These are phyloP conservation scores for Trichechus manatus DNA, from an alignment of 2,113 vertebrate species.

Conservation along the genomic window DNA sequence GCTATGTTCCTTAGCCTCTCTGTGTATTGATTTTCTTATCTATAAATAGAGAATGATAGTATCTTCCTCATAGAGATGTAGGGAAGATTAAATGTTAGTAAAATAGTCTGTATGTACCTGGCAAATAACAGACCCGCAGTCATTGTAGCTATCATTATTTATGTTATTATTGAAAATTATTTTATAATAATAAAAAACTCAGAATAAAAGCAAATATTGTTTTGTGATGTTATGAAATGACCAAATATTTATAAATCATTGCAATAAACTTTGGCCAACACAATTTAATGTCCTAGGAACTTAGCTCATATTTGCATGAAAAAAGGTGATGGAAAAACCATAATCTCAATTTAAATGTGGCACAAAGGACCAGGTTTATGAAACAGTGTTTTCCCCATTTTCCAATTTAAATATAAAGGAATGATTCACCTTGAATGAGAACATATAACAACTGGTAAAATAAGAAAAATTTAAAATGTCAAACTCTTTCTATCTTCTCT, in stretches of 20 bases:
- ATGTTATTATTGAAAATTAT: conserved; percentile 12
- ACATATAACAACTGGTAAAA: neutral
- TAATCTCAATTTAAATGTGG: conserved; percentile 8
- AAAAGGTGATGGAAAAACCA: conserved; percentile 47
- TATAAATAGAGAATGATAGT: neutral
- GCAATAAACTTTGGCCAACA: neutral
- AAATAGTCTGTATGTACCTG: neutral
- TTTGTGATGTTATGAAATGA: neutral
- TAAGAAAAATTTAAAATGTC: conserved; percentile 30
- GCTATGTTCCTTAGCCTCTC: neutral
- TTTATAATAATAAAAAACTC: conserved; percentile 33
- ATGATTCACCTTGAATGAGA: conserved; percentile 1
- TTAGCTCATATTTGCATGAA: neutral
- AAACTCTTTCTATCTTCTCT: neutral
- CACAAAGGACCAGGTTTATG: neutral
- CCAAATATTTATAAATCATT: neutral
- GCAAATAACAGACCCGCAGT: neutral
- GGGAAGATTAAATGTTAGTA: neutral
- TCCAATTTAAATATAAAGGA: conserved; percentile 30
- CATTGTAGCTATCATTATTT: neutral
- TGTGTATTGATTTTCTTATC: neutral
- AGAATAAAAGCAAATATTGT: neutral
- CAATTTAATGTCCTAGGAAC: neutral
- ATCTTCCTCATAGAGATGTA: neutral
- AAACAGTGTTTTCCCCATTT: neutral